Evolutionary conservation across 2,113 vertebrate genomes (phyloP).

Genomic region (Hemibagrus wyckioides): DNA sequence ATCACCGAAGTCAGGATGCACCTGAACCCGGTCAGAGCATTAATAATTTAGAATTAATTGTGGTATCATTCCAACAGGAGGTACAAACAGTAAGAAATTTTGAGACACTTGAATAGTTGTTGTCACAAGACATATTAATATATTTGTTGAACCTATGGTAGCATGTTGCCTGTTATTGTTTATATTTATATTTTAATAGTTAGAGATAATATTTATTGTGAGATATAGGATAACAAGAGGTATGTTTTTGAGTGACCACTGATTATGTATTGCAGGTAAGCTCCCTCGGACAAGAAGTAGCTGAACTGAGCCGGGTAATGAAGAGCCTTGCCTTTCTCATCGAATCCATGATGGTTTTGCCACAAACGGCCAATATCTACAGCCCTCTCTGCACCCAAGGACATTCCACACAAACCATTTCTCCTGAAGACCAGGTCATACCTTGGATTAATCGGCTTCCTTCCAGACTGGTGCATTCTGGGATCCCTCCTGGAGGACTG

Average conservation of each 20-base stretch:
- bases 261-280: slow-evolving; percentile 65
- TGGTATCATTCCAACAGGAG: no score
- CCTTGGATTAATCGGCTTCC: slow-evolving; percentile 57
- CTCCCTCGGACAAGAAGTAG: slow-evolving; percentile 70
- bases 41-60: no score
- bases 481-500: slow-evolving; percentile 42
- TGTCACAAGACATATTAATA: no score
- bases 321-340: slow-evolving; percentile 70
- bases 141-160: background rate
- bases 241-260: slow-evolving; percentile 28
- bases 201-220: background rate
- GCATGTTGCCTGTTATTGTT: background rate
- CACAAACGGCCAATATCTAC: slow-evolving; percentile 55
- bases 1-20: no score
- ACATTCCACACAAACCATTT: slow-evolving; percentile 42
- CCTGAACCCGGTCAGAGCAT: no score
- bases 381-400: slow-evolving; percentile 56
- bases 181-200: background rate
- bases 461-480: slow-evolving; percentile 55
- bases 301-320: slow-evolving; percentile 71
- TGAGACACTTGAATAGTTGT: no score
- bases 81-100: no score
- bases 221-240: background rate
- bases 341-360: slow-evolving; percentile 64
- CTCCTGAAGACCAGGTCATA: slow-evolving; percentile 51